Conservation (phyloP, 30 jellyfish, hydroid and myxozoan species). For the Cassiopea xamachana region DNA sequence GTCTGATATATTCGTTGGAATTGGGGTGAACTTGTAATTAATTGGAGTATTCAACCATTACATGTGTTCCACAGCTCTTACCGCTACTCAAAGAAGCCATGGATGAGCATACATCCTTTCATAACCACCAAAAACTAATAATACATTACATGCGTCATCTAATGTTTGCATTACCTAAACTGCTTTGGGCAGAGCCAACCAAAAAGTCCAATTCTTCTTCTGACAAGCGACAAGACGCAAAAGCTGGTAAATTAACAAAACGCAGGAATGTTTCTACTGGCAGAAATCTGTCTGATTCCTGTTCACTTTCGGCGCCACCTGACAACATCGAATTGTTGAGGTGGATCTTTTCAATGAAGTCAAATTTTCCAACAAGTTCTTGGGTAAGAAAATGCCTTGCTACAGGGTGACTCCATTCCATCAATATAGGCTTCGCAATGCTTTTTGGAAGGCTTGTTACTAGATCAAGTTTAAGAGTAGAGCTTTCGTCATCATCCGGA, state of each 20-base stretch:
- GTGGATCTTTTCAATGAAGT: constrained; percentile 11
- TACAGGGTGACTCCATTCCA: constrained; percentile 75
- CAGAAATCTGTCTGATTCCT: constrained; percentile 31
- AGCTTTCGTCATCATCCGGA: constrained; percentile 61
- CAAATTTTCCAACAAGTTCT: constrained; percentile 49
- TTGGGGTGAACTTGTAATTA: neutral
- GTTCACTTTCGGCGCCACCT: constrained; percentile 6
- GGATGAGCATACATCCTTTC: no score
- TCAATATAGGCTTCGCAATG: constrained; percentile 48
- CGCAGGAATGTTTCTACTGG: constrained; percentile 65
- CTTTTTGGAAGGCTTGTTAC: constrained; percentile 60
- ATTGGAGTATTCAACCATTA: neutral
- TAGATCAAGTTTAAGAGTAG: constrained; percentile 60
- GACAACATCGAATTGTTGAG: neutral
- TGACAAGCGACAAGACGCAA: constrained; percentile 36
- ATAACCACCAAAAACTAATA: no score
- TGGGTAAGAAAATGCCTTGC: constrained; percentile 62
- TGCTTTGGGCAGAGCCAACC: neutral
- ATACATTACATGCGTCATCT: neutral
- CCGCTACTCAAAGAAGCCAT: neutral
- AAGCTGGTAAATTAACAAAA: constrained; percentile 11
- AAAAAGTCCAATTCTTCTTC: constrained; percentile 37
- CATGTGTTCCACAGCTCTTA: neutral
- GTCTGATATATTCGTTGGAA: no score
- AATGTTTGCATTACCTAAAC: neutral